Conservation (phyloP, 2,113 vertebrate species). For the Neolamprologus hecqui region DNA sequence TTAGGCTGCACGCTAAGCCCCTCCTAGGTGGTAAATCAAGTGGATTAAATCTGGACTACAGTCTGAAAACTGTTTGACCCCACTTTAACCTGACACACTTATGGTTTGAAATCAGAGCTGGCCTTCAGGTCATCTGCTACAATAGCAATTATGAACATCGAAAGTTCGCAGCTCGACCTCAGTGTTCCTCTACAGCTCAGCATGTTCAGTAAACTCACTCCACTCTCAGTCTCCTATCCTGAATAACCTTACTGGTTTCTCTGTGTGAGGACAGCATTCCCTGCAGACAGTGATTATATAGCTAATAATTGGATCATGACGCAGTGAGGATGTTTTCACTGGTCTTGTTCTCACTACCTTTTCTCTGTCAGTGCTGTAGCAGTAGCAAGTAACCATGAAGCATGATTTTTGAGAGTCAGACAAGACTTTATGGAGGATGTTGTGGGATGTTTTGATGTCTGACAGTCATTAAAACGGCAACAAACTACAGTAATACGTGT, state of each 20-base stretch:
- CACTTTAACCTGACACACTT: fast-evolving
- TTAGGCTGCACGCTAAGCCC: background rate
- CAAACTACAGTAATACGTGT: background rate
- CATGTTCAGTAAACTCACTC: background rate
- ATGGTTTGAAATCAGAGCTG: background rate
- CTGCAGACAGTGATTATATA: background rate
- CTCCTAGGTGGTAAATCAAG: background rate
- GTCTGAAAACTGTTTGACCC: background rate
- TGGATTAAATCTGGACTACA: background rate
- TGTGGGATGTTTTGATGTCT: background rate
- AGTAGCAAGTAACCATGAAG: background rate
- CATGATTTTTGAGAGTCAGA: background rate
- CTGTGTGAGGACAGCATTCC: background rate
- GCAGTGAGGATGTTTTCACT: fast-evolving
- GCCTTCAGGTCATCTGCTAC: background rate
- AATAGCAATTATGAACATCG: background rate
- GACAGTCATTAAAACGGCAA: fast-evolving
- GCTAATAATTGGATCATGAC: background rate
- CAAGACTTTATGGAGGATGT: background rate
- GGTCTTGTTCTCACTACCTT: background rate
- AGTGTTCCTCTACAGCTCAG: background rate
- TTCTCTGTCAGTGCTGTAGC: background rate
- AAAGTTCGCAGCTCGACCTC: background rate
- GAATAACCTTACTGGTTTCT: background rate
- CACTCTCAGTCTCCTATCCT: fast-evolving